Conservation (phyloP, 1,140 invertebrate species). For the Potamilus streckersoni region DNA sequence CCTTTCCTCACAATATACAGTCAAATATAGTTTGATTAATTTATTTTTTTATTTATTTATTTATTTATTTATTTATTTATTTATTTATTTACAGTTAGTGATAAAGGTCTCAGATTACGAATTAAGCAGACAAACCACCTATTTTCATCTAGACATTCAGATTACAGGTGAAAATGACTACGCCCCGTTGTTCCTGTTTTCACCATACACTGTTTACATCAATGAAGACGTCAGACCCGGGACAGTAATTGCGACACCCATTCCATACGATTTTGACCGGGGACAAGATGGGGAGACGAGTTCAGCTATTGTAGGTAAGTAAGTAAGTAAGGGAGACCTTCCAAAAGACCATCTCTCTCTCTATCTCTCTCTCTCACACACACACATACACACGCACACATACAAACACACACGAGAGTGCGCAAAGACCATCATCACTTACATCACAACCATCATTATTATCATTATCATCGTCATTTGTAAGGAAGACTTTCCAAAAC, state of each 20-base stretch:
- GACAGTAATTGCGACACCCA: slow-evolving; percentile 12
- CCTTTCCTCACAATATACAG: no score
- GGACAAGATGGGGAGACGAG: slow-evolving; percentile 22
- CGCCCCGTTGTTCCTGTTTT: slow-evolving; percentile 28
- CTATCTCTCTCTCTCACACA: background rate
- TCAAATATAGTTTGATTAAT: no score
- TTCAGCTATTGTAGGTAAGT: slow-evolving; percentile 19
- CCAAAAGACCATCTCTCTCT: background rate
- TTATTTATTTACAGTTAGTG: slow-evolving; percentile 7
- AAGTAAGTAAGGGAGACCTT: background rate
- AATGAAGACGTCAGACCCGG: slow-evolving; percentile 25
- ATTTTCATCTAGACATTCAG: slow-evolving; percentile 19
- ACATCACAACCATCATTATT: no score
- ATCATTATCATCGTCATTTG: no score
- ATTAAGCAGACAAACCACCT: slow-evolving; percentile 2
- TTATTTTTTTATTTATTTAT: no score
- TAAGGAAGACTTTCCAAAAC: no score
- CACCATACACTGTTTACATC: slow-evolving; percentile 28
- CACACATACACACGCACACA: no score
- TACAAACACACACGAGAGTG: no score
- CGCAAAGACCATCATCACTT: no score
- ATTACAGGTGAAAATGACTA: slow-evolving; percentile 27
- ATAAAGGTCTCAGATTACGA: slow-evolving; percentile 14
- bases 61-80: background rate
- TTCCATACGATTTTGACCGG: slow-evolving; percentile 31